Conservation (phyloP, 2,888 invertebrate species). For the Spodoptera exigua region DNA sequence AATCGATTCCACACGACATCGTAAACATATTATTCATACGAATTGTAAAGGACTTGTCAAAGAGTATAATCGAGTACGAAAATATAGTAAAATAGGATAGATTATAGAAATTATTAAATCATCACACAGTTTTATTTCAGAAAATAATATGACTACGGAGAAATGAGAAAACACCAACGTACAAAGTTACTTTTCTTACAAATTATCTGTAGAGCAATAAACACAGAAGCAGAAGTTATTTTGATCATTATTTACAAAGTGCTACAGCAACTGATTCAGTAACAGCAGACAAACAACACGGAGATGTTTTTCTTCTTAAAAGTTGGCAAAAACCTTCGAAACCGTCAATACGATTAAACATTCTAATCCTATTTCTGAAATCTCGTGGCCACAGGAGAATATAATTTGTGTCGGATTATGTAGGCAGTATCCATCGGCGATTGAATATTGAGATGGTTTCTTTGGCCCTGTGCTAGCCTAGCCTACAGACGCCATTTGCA, state of each 20-base stretch:
- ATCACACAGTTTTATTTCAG: no score
- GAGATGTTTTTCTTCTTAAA: constrained; percentile 8
- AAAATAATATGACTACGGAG: no score
- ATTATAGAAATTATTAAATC: no score
- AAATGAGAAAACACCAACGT: no score
- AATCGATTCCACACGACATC: constrained; percentile 32
- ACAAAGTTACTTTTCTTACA: no score
- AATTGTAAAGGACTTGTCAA: constrained; percentile 15
- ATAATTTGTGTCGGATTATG: constrained; percentile 44
- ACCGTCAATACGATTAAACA: constrained; percentile 35
- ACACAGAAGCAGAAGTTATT: no score
- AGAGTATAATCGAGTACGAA: not conserved
- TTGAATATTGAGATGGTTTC: constrained; percentile 53
- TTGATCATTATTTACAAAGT: constrained; percentile 1
- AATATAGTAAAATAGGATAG: no score
- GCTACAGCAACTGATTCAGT: not conserved
- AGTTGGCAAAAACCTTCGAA: constrained; percentile 4
- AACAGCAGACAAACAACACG: constrained; percentile 12
- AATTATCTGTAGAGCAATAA: no score
- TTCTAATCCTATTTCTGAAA: constrained; percentile 28
- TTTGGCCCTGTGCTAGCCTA: constrained; percentile 38
- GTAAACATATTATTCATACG: constrained; percentile 49
- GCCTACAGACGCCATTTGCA: constrained; percentile 44
- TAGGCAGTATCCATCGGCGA: constrained; percentile 38
- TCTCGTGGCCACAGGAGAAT: constrained; percentile 39